Percentiles rank a stretch among this genome's conserved stretches.
Conservation (phyloP, 2,113 vertebrate species). For the Amblyopsis rosae region DNA sequence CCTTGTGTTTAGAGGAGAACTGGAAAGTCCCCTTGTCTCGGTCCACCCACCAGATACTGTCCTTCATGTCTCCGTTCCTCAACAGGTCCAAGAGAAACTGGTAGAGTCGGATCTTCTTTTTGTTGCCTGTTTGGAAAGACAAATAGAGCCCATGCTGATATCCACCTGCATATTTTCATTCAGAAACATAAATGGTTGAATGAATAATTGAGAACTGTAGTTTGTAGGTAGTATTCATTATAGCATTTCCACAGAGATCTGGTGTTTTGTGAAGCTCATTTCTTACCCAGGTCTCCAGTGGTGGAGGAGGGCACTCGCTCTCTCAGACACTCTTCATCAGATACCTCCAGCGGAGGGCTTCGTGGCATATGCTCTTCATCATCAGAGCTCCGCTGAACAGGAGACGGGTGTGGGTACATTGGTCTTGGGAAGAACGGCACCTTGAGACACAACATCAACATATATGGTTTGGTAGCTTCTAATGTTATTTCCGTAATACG, state of each 20-base stretch:
- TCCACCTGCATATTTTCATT: too few species aligned
- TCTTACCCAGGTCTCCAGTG: slow-evolving; percentile 84
- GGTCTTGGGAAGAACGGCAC: slow-evolving; percentile 67
- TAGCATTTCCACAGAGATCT: neutral
- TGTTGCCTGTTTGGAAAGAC: slow-evolving; percentile 83
- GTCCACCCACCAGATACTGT: slow-evolving; percentile 99
- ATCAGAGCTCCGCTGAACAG: slow-evolving; percentile 87
- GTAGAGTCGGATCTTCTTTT: slow-evolving; percentile 98
- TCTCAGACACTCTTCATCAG: slow-evolving; percentile 90
- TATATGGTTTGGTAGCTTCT: neutral
- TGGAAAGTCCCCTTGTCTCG: slow-evolving; percentile 98
- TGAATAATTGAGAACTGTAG: too few species aligned
- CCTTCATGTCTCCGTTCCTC: slow-evolving; percentile 95
- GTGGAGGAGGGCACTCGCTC: slow-evolving; percentile 82
- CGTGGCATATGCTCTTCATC: slow-evolving; percentile 89
- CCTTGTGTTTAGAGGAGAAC: slow-evolving; percentile 99
- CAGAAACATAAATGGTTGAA: too few species aligned
- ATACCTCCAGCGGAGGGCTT: slow-evolving; percentile 92
- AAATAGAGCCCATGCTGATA: neutral
- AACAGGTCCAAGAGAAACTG: slow-evolving; percentile 98
- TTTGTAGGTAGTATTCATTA: too few species aligned
- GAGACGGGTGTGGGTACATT: slow-evolving; percentile 81
- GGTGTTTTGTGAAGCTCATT: slow-evolving; percentile 2
- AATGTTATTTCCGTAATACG: too few species aligned
- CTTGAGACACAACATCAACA: slow-evolving; percentile 42